Evolutionary conservation across 2,888 invertebrate species (phyloP).

Genomic region (Busseola fusca): DNA sequence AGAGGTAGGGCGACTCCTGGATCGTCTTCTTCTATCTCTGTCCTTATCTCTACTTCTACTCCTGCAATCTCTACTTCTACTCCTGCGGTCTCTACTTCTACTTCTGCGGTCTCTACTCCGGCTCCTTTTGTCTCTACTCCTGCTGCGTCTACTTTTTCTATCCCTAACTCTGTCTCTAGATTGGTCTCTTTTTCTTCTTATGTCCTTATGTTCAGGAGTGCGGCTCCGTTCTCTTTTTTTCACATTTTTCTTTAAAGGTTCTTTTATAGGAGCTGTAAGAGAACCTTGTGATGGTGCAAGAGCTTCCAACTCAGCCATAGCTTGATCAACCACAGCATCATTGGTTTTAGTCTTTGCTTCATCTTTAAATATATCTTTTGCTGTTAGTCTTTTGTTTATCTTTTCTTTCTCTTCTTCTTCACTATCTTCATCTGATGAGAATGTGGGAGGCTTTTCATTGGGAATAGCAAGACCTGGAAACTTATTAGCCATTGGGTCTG

Average conservation of each 20-base stretch:
- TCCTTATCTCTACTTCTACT: constrained; percentile 71
- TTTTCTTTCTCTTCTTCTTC: constrained; percentile 74
- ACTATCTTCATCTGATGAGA: constrained; percentile 81
- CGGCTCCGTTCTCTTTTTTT: constrained; percentile 71
- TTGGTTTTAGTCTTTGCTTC: constrained; percentile 72
- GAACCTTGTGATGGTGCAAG: constrained; percentile 91
- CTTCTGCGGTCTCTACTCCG: constrained; percentile 67
- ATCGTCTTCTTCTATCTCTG: constrained; percentile 69
- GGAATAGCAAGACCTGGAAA: constrained; percentile 95
- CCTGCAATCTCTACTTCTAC: constrained; percentile 67
- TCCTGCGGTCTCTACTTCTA: constrained; percentile 65
- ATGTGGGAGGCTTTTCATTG: constrained; percentile 90
- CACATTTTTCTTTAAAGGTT: constrained; percentile 67
- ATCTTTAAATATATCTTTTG: constrained; percentile 83
- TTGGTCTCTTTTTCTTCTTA: constrained; percentile 69
- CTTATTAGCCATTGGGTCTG: constrained; percentile 90
- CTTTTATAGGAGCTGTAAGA: constrained; percentile 54
- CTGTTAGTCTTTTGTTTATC: constrained; percentile 73
- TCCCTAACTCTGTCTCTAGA: constrained; percentile 68
- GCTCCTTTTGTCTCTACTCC: constrained; percentile 67
- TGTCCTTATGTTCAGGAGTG: constrained; percentile 71
- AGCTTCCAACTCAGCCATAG: constrained; percentile 96
- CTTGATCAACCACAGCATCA: constrained; percentile 91
- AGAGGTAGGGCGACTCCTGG: constrained; percentile 64
- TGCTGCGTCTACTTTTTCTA: constrained; percentile 61